A percentile compares a stretch with the other conserved stretches of the same genome.
These are phyloP conservation scores for Flexamia atlantica DNA, from an alignment of 2,888 invertebrate genomes.

Conservation along the genomic window DNA sequence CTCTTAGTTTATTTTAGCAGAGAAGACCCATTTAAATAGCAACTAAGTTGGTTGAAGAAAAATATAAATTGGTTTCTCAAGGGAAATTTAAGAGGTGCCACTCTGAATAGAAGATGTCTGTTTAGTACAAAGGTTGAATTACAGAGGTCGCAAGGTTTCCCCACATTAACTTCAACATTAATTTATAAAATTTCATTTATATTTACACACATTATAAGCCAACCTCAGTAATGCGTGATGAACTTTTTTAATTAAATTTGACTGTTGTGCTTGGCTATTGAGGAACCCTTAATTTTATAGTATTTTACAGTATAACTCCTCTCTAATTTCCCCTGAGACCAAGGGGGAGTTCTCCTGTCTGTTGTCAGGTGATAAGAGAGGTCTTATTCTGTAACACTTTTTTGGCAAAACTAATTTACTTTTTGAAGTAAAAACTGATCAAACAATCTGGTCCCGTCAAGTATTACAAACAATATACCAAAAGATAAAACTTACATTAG, in stretches of 20 bases:
- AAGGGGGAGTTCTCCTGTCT: not conserved
- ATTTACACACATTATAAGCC: not conserved
- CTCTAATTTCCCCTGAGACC: slow-evolving; percentile 21
- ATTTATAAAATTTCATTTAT: not conserved
- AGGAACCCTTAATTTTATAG: not conserved
- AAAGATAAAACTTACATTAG: too few relatives aligned
- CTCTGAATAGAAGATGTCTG: slow-evolving; percentile 9
- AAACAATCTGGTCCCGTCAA: too few relatives aligned
- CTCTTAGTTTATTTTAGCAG: not conserved
- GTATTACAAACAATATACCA: too few relatives aligned
- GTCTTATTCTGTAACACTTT: not conserved
- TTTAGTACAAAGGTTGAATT: not conserved
- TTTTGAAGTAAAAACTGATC: too few relatives aligned
- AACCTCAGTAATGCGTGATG: not conserved
- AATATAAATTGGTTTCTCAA: slow-evolving; percentile 12
- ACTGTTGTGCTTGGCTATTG: not conserved
- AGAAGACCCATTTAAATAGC: not conserved
- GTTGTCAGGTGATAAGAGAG: slow-evolving; percentile 8
- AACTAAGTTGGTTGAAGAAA: not conserved
- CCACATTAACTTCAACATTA: not conserved
- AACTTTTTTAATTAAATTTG: too few relatives aligned
- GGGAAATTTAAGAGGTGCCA: slow-evolving; percentile 15
- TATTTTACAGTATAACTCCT: not conserved
- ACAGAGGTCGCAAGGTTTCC: not conserved
- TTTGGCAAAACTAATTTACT: not conserved